Evolutionary conservation across 2,797 vertebrate genomes (phyloP), one percentile per base, ranked within the genome.

Genomic region (Periparus ater): DNA sequence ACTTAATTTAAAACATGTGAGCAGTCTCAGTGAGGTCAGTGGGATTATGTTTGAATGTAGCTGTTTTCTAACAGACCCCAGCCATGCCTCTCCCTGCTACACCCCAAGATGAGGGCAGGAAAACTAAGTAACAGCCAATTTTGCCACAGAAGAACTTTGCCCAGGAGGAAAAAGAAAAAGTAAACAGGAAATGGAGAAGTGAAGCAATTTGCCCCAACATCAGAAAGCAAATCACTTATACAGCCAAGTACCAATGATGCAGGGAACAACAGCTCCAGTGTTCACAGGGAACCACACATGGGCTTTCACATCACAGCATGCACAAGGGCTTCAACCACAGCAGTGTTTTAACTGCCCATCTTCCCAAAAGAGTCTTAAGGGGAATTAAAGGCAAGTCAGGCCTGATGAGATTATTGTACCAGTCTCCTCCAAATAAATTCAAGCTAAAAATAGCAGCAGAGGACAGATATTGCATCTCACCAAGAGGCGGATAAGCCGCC

Each of bases 1-100:
- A 22, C 68, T 89, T 89, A 91, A 94, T 95, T 68, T 77, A 75
- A 91, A 92, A 89, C 86, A 94, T 10, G 17, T 92, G 93, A 89
- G 34, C 58, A 77, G 72, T 27, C 81, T 80, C 89, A 67, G 63
- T 11, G 63, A 94, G 77, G 88, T 79, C 90, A 94, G 18, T 22
- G 23, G 27, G 79, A 83, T 80, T 62, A 51, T 0, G 4, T 29
- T 32, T 78, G 68, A 88, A 78, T 32, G n/a, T 63, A 81, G 45
- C 38, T 65, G 54, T 47, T 85, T 80, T 86, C 68, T 65, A 60
- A 45, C 36, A 85, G 51, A 54, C 51, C 55, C 47, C n/a, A 93
- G 47, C 38, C 61, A 65, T 18, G 16, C 30, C 20, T 78, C 29
- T 73, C n/a, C 27, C 36, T 34, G 16, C 9, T 40, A 13, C 26